Evolutionary conservation across 2,113 vertebrate species (phyloP).

Genomic region (Hiodon tergisus): DNA sequence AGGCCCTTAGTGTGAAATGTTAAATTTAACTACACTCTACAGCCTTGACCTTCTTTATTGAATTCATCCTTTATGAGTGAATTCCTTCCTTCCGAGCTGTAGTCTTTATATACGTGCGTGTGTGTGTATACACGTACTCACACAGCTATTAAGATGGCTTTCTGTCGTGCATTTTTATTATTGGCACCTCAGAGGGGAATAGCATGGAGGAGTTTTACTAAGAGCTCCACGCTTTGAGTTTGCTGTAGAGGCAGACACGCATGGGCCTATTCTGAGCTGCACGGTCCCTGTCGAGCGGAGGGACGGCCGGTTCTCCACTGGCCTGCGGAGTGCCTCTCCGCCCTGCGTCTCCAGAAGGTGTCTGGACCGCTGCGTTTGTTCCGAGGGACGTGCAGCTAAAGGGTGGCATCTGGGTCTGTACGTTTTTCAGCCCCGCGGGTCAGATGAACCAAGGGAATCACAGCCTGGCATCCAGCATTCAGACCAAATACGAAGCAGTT

Average conservation of each 20-base stretch:
- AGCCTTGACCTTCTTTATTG: slow-evolving; percentile 34
- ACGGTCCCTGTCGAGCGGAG: background rate
- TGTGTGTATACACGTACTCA: background rate
- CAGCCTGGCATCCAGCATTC: too few species aligned
- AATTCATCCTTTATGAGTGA: slow-evolving; percentile 46
- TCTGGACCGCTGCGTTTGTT: background rate
- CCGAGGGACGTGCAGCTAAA: background rate
- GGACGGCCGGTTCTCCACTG: background rate
- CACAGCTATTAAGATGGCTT: background rate
- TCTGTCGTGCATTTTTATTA: background rate
- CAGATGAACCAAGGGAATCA: too few species aligned
- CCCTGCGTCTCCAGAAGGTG: background rate
- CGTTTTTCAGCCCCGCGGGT: too few species aligned
- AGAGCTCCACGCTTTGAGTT: background rate
- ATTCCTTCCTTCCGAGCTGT: slow-evolving; percentile 28
- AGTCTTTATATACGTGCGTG: slow-evolving; percentile 18
- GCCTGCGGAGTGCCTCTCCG: background rate
- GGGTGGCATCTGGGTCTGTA: background rate
- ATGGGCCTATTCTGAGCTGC: background rate
- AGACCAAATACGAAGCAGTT: too few species aligned
- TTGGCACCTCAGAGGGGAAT: background rate
- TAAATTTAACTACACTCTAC: slow-evolving; percentile 32
- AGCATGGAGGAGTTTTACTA: background rate
- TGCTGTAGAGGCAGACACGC: too few species aligned
- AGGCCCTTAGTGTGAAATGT: slow-evolving; percentile 32